phyloP scores from a whole-genome alignment of 2,113 vertebrate species.

The Hydrochoerus hydrochaeris region DNA sequence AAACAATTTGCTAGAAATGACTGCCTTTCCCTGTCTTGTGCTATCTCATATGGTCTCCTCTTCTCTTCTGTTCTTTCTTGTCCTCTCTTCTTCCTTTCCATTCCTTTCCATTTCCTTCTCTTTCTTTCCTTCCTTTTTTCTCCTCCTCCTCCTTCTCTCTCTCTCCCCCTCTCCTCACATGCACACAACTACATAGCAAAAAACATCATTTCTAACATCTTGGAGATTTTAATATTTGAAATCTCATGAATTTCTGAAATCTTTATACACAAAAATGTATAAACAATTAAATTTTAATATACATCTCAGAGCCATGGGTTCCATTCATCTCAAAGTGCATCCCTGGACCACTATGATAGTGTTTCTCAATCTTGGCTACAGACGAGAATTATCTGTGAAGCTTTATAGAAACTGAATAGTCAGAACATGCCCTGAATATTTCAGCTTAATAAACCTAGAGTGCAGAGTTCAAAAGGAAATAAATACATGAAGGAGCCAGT shows the following conservation, averaged over 20 bases:
- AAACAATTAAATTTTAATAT: background rate
- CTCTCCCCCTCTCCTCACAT: too few species aligned
- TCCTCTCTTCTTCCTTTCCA: background rate
- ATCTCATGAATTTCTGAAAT: background rate
- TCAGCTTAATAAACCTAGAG: background rate
- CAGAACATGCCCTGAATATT: background rate
- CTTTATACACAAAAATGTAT: background rate
- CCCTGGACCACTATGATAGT: too few species aligned
- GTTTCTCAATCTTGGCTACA: background rate
- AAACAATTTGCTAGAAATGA: background rate
- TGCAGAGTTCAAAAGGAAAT: background rate
- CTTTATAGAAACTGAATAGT: background rate
- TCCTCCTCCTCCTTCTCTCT: background rate
- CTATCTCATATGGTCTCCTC: background rate
- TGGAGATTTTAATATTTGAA: background rate
- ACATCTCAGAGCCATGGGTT: background rate
- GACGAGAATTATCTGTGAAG: background rate
- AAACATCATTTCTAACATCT: background rate
- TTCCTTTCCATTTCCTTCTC: background rate
- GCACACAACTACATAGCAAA: background rate
- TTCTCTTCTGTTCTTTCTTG: background rate
- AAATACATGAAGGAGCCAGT: background rate
- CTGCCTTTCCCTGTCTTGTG: background rate
- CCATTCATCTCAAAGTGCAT: background rate
- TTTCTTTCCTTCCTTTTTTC: background rate